These are phyloP conservation scores for Cydia strobilella DNA, from an alignment of 1,140 invertebrate genomes.

Conservation along the genomic window DNA sequence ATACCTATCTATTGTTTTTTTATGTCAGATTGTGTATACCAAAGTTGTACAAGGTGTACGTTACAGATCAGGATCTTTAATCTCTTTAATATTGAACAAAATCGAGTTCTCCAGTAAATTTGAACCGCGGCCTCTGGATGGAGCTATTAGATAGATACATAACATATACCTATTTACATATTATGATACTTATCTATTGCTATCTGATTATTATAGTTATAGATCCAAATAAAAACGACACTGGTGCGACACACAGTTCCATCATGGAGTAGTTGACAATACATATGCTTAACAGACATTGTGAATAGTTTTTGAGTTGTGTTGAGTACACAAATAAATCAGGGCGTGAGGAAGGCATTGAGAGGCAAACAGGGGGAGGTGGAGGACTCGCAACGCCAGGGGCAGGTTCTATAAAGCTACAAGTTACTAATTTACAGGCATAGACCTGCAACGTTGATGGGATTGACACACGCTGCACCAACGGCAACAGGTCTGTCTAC, in stretches of 20 bases:
- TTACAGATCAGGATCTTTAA: background rate
- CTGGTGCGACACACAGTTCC: conserved; percentile 66
- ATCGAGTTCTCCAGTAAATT: conserved; percentile 18
- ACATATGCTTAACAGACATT: conserved; percentile 72
- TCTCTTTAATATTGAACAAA: background rate
- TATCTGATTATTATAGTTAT: conserved; percentile 34
- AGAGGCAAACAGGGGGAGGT: conserved; percentile 77
- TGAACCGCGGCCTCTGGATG: conserved; percentile 54
- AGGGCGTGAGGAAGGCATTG: conserved; percentile 73
- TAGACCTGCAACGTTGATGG: background rate
- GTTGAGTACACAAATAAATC: conserved; percentile 59
- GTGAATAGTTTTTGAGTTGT: conserved; percentile 80
- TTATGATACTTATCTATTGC: conserved; percentile 31
- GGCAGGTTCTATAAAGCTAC: conserved; percentile 6
- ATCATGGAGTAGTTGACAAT: conserved; percentile 55
- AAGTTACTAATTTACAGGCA: conserved; percentile 12
- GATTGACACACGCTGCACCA: background rate
- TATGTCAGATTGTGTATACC: conserved; percentile 36
- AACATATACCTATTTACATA: conserved; percentile 42
- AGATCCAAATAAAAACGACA: conserved; percentile 41
- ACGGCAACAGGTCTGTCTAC: background rate
- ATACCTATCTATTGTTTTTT: conserved; percentile 5
- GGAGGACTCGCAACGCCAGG: conserved; percentile 56
- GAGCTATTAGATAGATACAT: conserved; percentile 45
- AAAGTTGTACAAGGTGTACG: conserved; percentile 28